phyloP scores from a whole-genome alignment of 2,113 vertebrate species.

The Microtus oregoni region DNA sequence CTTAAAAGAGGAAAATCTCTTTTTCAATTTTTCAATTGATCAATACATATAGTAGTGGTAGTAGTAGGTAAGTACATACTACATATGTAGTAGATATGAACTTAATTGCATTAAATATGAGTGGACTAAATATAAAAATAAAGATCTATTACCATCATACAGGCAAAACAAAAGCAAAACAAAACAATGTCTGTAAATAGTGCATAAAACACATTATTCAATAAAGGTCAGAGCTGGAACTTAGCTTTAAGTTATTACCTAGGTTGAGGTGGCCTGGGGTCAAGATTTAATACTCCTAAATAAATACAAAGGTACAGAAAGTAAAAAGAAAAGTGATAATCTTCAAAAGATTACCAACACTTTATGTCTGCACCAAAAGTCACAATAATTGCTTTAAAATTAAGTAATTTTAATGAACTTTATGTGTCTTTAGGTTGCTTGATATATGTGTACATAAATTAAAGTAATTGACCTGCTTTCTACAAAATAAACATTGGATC shows the following conservation, averaged over 20 bases:
- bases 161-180: background rate
- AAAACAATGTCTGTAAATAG: background rate
- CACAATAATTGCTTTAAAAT: background rate
- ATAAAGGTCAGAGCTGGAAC: background rate
- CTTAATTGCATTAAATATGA: background rate
- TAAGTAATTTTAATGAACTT: conserved; percentile 49
- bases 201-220: background rate
- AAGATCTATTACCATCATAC: background rate
- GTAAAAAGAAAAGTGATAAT: background rate
- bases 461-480: conserved; percentile 4
- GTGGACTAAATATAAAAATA: background rate
- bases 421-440: conserved; percentile 36
- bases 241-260: background rate
- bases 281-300: background rate
- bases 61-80: background rate
- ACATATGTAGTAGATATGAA: background rate
- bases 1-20: background rate
- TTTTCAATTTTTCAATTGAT: too few species aligned
- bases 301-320: background rate
- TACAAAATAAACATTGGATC: conserved; percentile 42
- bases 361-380: background rate
- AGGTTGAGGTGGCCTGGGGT: background rate
- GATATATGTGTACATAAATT: conserved; percentile 20
- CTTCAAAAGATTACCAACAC: background rate
- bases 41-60: background rate